Percentiles rank a stretch among this genome's conserved stretches.
These are phyloP conservation scores for Cottus gobio DNA, from an alignment of 2,113 vertebrate genomes.

Conservation along the genomic window DNA sequence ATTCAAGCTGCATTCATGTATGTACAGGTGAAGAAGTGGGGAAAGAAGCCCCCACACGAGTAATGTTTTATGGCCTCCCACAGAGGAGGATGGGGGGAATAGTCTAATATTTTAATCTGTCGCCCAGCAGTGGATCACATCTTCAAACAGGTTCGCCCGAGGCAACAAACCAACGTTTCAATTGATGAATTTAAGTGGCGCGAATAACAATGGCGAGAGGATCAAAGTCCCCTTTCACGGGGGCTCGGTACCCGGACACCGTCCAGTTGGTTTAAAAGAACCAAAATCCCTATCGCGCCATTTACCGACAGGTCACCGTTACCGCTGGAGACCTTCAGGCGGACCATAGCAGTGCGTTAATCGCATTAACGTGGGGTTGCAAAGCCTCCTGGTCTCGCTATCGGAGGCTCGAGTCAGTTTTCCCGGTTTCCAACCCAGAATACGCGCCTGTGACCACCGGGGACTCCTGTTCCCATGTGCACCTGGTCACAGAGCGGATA, in stretches of 20 bases:
- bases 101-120: too few species aligned
- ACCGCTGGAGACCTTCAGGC: not conserved
- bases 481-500: constrained; percentile 1
- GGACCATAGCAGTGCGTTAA: not conserved
- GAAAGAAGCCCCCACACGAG: too few species aligned
- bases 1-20: not conserved
- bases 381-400: accelerated
- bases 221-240: not conserved
- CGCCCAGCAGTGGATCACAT: not conserved
- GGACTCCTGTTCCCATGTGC: constrained; percentile 26
- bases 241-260: not conserved
- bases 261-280: not conserved
- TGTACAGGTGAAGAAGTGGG: not conserved
- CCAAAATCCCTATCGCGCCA: not conserved
- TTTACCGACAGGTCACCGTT: not conserved
- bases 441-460: not conserved
- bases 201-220: too few species aligned
- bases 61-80: not conserved
- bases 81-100: too few species aligned
- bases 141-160: not conserved
- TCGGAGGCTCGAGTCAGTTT: not conserved
- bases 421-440: not conserved
- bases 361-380: not conserved
- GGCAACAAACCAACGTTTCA: not conserved
- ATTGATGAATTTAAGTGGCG: not conserved